These are phyloP conservation scores for Enteromius radiatus DNA, from an alignment of 2,797 vertebrate species.

Conservation along the genomic window DNA sequence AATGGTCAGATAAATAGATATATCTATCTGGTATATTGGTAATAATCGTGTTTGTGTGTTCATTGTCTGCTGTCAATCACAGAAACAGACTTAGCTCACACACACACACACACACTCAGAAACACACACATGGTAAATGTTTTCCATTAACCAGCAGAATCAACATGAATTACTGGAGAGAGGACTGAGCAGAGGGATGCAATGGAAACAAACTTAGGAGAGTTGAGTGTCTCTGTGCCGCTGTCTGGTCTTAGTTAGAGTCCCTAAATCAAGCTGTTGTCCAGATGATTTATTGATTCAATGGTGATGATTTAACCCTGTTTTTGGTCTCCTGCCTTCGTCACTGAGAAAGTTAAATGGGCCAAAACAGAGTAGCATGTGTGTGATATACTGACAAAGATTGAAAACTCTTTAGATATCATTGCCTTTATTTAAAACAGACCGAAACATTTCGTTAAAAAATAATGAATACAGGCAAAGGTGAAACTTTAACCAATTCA, in stretches of 20 bases:
- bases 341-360: not conserved
- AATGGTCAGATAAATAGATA: not conserved
- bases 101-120: not conserved
- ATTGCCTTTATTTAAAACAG: conserved; percentile 1
- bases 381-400: not conserved
- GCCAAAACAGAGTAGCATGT: not conserved
- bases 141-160: conserved; percentile 1
- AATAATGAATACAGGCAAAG: not conserved
- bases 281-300: conserved; percentile 15
- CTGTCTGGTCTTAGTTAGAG: conserved; percentile 42
- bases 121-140: not conserved
- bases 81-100: not conserved
- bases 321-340: not conserved
- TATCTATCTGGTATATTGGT: not conserved
- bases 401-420: not conserved
- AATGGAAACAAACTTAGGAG: not conserved
- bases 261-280: conserved; percentile 1
- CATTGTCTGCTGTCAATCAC: conserved; percentile 2
- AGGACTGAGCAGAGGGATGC: not conserved
- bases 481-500: not conserved
- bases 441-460: not conserved
- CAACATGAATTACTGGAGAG: conserved; percentile 6
- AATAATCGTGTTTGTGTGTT: not conserved
- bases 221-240: not conserved
- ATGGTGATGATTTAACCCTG: conserved; percentile 2